Base-by-base conservation (phyloP, 64 coral and sea anemone genomes). In the Pocillopora verrucosa region DNA sequence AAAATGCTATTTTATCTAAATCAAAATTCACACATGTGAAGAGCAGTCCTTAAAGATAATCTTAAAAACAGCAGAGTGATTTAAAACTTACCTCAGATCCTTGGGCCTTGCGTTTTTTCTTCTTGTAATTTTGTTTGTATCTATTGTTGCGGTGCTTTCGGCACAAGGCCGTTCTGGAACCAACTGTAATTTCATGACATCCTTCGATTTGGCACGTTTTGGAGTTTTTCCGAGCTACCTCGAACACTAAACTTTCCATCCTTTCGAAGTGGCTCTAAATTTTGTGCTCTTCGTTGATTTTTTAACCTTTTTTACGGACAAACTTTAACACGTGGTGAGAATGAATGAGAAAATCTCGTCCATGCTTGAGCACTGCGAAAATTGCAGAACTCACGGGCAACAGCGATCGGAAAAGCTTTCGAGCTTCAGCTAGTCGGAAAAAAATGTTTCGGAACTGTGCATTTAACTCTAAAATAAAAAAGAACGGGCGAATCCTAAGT, bases 51-150 rank as follows among this genome's bases (percentile, higher is more conserved):
- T 16, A 56, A 15, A 26, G 37, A 72, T 85, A 9, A 13, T 17
- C 16, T 13, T 22, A 58, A 13, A 25, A 57, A 59, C 13, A n/a
- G 5, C 22, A 6, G 14, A 34, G 24, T 20, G 14, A 5, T 7
- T 72, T 65, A 11, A 0, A 22, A 78, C 91, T 41, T 87, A 95
- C 97, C 73, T 95, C 93, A 13, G 82, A 67, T 25, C 93, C 94
- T 13, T 90, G 92, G 45, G 97, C 91, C 67, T 93, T 93, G 6
- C 88, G 88, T 83, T 95, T 99, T 88, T 95, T 99, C 91, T 95
- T 99, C 73, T 99, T 99, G 65, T 99, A 99, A 90, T 93, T 99
- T 88, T 99, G 97, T 80, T 99, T 99, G 91, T 99, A 99, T 86
- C 92, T 99, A 76, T 95, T 99, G 91, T 99, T 95, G 60, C 97